Base-by-base conservation (phyloP, 2,888 invertebrate species). In the Hypselothyrea guttata region DNA sequence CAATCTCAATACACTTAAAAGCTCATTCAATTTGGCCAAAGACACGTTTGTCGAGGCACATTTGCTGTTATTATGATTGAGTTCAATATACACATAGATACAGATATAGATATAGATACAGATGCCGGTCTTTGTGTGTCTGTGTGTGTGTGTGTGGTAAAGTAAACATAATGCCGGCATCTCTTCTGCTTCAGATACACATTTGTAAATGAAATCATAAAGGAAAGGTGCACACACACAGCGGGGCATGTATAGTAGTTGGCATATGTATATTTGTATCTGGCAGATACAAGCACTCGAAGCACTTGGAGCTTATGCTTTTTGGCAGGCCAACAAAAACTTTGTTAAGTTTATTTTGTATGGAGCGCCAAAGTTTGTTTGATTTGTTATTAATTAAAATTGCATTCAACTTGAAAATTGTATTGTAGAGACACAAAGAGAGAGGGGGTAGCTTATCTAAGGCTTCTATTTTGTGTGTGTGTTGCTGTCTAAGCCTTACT, bases 351-450 rank as follows among this genome's bases (percentile, higher is more conserved):
- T 66, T 51, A 35, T 58, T 68, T 71, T 47, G 53, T 54, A 58
- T 44, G 35, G 47, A 11, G 31, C 22, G 40, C 12, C 13, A 28
- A 83, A 84, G 62, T 83, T 81, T 82, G 86, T 82, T 82, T 82
- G 82, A 84, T 82, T 84, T 86, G 75, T 82, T 78, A 86, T 86
- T 82, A 82, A 82, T 82, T 82, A 82, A 82, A 82, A 82, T 82
- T 86, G 82, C 82, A 82, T 82, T 84, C 86, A 82, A 59, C 60
- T 84, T 86, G 82, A 82, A 86, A 84, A 82, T 75, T 56, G 71
- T 81, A 71, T 85, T 81, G 22, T 4, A 74, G 84, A 74, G 73
- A 81, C 52, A 54, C 28, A 38, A 27, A 40, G 30, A 55, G 57
- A n/a, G n/a, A n/a, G n/a, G n/a, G n/a, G n/a, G n/a, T n/a, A n/a